Conservation (phyloP, 2,888 invertebrate species). For the Caenorhabditis parvicauda region DNA sequence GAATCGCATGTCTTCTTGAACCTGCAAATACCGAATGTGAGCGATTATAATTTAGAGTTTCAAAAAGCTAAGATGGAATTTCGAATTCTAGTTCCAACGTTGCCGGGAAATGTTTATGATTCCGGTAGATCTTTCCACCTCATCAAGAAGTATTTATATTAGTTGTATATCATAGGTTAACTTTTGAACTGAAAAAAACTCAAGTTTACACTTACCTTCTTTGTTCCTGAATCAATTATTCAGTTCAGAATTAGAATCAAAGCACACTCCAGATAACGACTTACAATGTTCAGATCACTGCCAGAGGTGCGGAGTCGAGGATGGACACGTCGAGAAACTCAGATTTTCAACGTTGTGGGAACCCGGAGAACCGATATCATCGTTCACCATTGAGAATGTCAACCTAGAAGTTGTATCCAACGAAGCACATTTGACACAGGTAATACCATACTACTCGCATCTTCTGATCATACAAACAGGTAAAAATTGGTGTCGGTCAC, state of each 20-base stretch:
- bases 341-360: conserved; percentile 27
- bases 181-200: too few relatives aligned
- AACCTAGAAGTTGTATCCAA: conserved; percentile 41
- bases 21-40: conserved; percentile 27
- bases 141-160: too few relatives aligned
- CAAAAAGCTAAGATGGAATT: too few relatives aligned
- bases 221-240: too few relatives aligned
- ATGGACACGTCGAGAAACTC: conserved; percentile 17
- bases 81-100: too few relatives aligned
- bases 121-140: too few relatives aligned
- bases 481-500: conserved; percentile 38
- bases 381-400: conserved; percentile 33
- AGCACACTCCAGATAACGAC: too few relatives aligned
- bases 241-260: too few relatives aligned
- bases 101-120: too few relatives aligned
- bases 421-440: conserved; percentile 39
- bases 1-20: conserved; percentile 36
- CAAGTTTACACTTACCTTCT: too few relatives aligned
- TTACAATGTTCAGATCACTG: too few relatives aligned
- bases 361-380: conserved; percentile 43
- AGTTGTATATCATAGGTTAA: too few relatives aligned
- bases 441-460: not conserved
- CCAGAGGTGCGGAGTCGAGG: conserved; percentile 24
- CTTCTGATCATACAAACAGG: conserved; percentile 8
- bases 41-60: not conserved